Evolutionary conservation across 2,888 invertebrate genomes (phyloP), one percentile per base, ranked within the genome.

Genomic region (Cristatella mucedo): DNA sequence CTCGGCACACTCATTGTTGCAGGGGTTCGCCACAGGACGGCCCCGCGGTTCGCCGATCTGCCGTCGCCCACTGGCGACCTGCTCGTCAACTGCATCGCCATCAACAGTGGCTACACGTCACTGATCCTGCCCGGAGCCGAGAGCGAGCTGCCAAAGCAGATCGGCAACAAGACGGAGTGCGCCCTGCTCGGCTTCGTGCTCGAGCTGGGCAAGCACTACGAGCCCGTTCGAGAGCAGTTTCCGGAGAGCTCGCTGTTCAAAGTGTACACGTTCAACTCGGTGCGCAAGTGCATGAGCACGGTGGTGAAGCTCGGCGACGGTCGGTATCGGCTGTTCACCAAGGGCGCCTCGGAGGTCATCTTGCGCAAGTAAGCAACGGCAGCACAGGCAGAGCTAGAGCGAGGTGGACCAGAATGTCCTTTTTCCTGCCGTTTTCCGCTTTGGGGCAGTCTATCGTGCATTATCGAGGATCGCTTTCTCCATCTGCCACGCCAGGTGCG

Each of bases 111-210:
- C 21, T 97, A 93, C 68, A 93, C 95, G 32, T 91, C 95, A 41
- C 78, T 21, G 36, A 4, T 36, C 9, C n/a, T 13, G 24, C 22
- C 22, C 9, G n/a, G 18, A n/a, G 15, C 4, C 13, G 26, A 36
- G 13, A 4, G 24, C 15, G 36, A 36, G 36, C 36, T 36, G 6
- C 13, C 26, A 15, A 29, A 36, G 9, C 36, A 36, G 74, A 82
- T 99, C 49, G 97, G 97, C 54, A 97, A 99, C 74, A 99, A 99
- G 73, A 99, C 97, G 30, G 97, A 97, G 68, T 99, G 97, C 72
- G 76, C 95, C 34, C 74, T 97, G 46, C 76, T 97, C 46, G 95
- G 95, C 46, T 95, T 95, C 71, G 82, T 95, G 21, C 66, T 81
- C 49, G 82, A 76, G 36, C 70, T 97, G 44, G 84, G 85, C 41